Conservation (phyloP, 2,888 invertebrate species). For the Ptilodon capucinus region DNA sequence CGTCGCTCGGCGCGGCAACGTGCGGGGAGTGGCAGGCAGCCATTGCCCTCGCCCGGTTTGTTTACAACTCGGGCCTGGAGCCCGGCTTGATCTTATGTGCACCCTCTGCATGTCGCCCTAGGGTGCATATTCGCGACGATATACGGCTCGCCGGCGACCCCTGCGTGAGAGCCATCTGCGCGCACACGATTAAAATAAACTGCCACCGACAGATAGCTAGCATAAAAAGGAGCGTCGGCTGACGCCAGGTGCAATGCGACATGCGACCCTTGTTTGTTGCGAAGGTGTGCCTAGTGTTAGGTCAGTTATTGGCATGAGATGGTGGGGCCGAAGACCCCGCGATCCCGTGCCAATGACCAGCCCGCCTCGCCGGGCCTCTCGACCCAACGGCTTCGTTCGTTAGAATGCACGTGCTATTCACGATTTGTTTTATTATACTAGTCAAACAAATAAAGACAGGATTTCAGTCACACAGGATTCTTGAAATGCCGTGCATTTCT, state of each 20-base stretch:
- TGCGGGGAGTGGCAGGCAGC: slow-evolving; percentile 77
- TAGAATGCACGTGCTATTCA: slow-evolving; percentile 30
- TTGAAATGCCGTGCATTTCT: too few relatives aligned
- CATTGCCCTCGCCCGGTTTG: slow-evolving; percentile 81
- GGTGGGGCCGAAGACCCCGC: slow-evolving; percentile 48
- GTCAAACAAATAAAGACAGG: too few relatives aligned
- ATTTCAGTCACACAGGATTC: too few relatives aligned
- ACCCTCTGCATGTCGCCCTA: slow-evolving; percentile 55
- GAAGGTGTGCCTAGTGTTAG: slow-evolving; percentile 67
- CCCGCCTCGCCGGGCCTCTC: slow-evolving; percentile 54
- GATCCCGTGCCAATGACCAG: slow-evolving; percentile 62
- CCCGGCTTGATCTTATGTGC: slow-evolving; percentile 50
- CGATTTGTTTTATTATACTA: slow-evolving; percentile 12
- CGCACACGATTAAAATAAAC: slow-evolving; percentile 76
- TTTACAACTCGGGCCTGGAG: slow-evolving; percentile 68
- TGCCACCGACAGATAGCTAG: slow-evolving; percentile 65
- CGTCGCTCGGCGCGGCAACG: slow-evolving; percentile 52
- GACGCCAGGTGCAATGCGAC: slow-evolving; percentile 69
- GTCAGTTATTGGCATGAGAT: slow-evolving; percentile 65
- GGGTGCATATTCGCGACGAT: slow-evolving; percentile 57
- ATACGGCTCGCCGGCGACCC: slow-evolving; percentile 42
- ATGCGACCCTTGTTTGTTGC: slow-evolving; percentile 51
- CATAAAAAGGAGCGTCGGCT: slow-evolving; percentile 60
- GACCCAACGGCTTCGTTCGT: slow-evolving; percentile 26
- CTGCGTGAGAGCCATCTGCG: slow-evolving; percentile 76